Evolutionary conservation across 2,888 invertebrate species (phyloP), one percentile per base, ranked within the genome.

Genomic region (Ischnura elegans): DNA sequence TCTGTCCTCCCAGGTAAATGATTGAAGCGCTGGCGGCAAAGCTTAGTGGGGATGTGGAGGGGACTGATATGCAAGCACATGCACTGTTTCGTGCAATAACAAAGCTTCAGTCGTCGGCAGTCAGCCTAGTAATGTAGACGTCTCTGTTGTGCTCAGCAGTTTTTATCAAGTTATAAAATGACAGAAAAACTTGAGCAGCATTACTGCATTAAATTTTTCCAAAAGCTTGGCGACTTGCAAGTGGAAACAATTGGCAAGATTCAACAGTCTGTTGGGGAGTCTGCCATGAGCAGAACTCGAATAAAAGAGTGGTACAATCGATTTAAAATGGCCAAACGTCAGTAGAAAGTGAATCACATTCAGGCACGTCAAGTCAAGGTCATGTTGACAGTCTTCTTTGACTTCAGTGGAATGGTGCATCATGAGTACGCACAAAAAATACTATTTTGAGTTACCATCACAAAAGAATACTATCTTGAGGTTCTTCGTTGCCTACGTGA

Each of bases 261-360:
- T 84, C 84, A 84, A 29, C 21, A 25, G 6, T 25, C n/a, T 84
- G 21, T 84, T 42, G 94, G 94, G 8, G 93, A 94, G 42, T 94
- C 94, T 90, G 93, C 87, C 94, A 94, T 94, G 94, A 93, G 94
- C 84, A 94, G 93, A 87, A 94, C 94, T 93, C 94, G 94, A 93
- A 94, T 94, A 90, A 94, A 94, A 86, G 94, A 94, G 94, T 95
- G 94, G 94, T 95, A 93, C 93, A 94, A 93, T 51, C 94, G 94
- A 55, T 94, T 94, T 87, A 94, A 94, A 94, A 93, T 94, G 94
- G 94, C 94, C 94, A 94, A 61, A 94, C 94, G 86, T 94, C 94
- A 87, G 94, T 94, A 87, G 94, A 95, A 25, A 94, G 94, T 93
- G 94, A 94, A 51, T 94, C 94, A 90, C 94, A 94, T 90, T 94